Base-by-base conservation (phyloP, 1,140 invertebrate species). In the Atopsyche davidsoni region DNA sequence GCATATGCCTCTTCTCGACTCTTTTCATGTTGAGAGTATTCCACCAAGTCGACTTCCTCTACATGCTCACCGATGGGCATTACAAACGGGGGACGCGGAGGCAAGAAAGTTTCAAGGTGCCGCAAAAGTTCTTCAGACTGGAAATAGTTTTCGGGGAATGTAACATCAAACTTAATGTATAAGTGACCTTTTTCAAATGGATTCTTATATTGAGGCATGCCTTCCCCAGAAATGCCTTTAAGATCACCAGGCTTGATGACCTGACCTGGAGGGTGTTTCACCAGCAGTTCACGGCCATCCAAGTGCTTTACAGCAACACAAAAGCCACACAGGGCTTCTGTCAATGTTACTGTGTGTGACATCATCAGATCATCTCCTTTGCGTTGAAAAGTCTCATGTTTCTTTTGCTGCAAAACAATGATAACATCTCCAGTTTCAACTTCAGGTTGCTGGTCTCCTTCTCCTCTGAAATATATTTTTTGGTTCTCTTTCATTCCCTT, bases 251-350 rank as follows among this genome's bases (percentile, higher is more conserved):
- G 85, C 58, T 81, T 80, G 46, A 91, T 79, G 6, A 91, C 79
- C 51, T 85, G 74, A 32, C 89, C 91, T 21, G 85, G 76, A 32
- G 79, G 65, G 55, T 82, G 81, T 64, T 73, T 80, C 19, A 96
- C 73, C 25, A 91, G 69, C 22, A 96, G 67, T 53, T 82, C 79
- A 23, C 89, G 73, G 1, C 86, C 87, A 73, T 96, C 92, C 39
- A 96, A 75, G 67, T 95, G 92, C 58, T 82, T 77, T 1, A 95
- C 73, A 49, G 88, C 77, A 62, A 94, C 78, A 35, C 75, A 73
- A 66, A 94, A 93, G 2, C 94, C 93, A 76, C 93, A 96, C 1
- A 97, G 68, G 4, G 92, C 87, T 68, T 97, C 92, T 2, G 87
- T 87, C 22, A 97, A 64, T 24, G 78, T 78, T 14, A 97, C 78